Conservation (phyloP, 1,140 invertebrate genomes). For the Pogonognathellus flavescens region DNA sequence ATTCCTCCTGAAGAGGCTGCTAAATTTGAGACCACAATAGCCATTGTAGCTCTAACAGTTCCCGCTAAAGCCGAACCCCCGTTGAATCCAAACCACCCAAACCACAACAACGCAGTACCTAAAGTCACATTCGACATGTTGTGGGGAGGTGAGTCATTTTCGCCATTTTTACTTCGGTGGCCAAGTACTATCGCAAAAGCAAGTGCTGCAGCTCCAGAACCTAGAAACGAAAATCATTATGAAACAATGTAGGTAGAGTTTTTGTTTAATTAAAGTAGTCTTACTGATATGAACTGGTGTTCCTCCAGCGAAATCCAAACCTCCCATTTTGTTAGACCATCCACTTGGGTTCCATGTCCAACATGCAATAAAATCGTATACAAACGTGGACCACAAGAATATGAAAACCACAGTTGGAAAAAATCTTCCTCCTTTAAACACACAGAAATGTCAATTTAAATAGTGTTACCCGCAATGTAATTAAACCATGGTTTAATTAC, state of each 20-base stretch:
- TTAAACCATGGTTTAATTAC: no score
- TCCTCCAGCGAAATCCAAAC: constrained; percentile 55
- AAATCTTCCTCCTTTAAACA: constrained; percentile 59
- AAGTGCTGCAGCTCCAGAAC: constrained; percentile 60
- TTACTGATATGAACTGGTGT: constrained; percentile 59
- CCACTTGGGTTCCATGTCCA: constrained; percentile 62
- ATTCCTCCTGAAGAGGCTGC: constrained; percentile 62
- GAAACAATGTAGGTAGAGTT: no score
- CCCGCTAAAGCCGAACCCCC: constrained; percentile 57
- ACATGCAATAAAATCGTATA: constrained; percentile 63
- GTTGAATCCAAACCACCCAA: constrained; percentile 64
- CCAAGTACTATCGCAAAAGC: constrained; percentile 62
- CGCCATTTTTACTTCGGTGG: constrained; percentile 44
- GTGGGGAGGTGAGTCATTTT: constrained; percentile 52
- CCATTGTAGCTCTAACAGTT: constrained; percentile 58
- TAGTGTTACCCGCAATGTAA: background rate
- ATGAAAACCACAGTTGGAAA: constrained; percentile 65
- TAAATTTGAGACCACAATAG: constrained; percentile 61
- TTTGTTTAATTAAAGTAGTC: no score
- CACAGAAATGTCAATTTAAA: background rate
- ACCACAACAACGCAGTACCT: constrained; percentile 63
- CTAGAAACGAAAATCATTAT: no score
- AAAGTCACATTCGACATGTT: constrained; percentile 63
- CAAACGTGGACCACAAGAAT: constrained; percentile 64
- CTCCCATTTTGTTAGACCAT: constrained; percentile 24